Conservation (phyloP, 2,113 vertebrate species). For the Panthera uncia region DNA sequence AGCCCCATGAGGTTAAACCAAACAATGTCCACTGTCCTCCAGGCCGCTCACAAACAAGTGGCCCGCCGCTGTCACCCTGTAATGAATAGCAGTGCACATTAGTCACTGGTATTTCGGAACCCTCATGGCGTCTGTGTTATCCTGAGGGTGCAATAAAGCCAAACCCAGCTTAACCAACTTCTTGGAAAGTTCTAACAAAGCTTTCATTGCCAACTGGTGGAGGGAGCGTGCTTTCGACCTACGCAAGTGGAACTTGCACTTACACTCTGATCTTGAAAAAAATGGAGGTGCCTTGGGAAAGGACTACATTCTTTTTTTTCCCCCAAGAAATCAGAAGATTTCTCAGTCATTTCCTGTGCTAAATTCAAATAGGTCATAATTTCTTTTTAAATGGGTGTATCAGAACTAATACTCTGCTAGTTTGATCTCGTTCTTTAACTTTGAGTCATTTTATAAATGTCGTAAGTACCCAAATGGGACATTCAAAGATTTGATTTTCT, state of each 20-base stretch:
- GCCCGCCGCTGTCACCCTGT: slow-evolving; percentile 94
- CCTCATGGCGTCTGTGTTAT: not conserved
- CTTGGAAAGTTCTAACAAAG: not conserved
- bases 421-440: not conserved
- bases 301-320: not conserved
- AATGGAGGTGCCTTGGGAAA: not conserved
- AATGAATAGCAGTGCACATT: slow-evolving; percentile 27
- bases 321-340: slow-evolving; percentile 12
- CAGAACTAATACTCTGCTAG: not conserved
- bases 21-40: slow-evolving; percentile 92
- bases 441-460: not conserved
- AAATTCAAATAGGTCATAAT: not conserved
- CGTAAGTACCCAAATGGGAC: not conserved
- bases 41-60: slow-evolving; percentile 90
- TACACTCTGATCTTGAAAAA: not conserved
- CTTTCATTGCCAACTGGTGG: not conserved
- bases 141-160: not conserved
- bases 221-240: not conserved
- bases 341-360: not conserved
- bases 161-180: not conserved
- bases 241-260: not conserved
- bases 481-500: not conserved
- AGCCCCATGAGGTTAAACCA: slow-evolving; percentile 96
- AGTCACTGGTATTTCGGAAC: not conserved
- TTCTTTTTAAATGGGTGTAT: not conserved